Percentiles rank a stretch among this genome's conserved stretches.
Conservation (phyloP, 2,113 vertebrate species). For the Tenrec ecaudatus region DNA sequence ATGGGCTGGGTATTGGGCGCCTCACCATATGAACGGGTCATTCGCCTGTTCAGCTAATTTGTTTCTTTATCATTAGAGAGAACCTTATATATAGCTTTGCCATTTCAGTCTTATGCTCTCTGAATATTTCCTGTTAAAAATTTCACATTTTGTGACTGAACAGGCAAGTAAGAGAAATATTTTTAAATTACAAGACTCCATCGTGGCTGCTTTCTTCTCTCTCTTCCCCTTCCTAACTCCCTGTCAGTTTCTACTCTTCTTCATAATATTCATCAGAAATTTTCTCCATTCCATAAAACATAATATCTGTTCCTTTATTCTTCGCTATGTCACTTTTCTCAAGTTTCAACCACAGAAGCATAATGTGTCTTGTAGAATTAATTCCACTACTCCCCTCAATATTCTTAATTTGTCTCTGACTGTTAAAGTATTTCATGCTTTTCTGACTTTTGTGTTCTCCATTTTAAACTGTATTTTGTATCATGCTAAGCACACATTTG, state of each 20-base stretch:
- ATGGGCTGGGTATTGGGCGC: background rate
- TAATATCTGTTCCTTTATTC: background rate
- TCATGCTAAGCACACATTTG: background rate
- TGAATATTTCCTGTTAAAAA: constrained; percentile 49
- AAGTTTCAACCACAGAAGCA: constrained; percentile 13
- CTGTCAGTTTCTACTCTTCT: background rate
- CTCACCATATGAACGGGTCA: constrained; percentile 13
- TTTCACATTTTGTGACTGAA: background rate
- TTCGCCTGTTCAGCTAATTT: constrained; percentile 50
- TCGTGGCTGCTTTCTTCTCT: background rate
- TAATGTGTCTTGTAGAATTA: background rate
- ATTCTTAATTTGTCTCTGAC: background rate
- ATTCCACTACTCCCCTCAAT: background rate
- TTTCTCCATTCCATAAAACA: constrained; percentile 8
- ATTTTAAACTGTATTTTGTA: background rate
- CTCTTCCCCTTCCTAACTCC: background rate
- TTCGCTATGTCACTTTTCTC: background rate
- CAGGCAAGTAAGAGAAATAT: constrained; percentile 46
- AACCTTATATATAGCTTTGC: constrained; percentile 43
- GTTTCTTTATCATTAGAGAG: background rate
- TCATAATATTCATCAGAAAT: background rate
- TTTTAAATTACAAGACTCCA: constrained; percentile 25
- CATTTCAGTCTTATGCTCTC: background rate
- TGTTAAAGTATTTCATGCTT: background rate
- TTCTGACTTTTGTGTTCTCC: background rate